Evolutionary conservation across 2,797 vertebrate genomes (phyloP).

Genomic region (Eremophila alpestris): DNA sequence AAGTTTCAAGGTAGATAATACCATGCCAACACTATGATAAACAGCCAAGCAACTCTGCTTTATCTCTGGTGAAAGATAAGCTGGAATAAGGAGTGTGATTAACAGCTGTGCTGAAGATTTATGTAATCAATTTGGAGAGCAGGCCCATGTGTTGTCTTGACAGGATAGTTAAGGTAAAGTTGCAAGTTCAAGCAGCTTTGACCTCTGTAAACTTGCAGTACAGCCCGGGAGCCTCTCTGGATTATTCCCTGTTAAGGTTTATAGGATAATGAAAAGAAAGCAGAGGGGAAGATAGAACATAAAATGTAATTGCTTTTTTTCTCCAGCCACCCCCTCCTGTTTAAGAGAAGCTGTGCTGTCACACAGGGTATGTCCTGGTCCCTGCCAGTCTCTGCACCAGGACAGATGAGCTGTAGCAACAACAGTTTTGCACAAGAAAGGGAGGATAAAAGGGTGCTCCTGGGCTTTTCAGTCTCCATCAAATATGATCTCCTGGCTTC

Average conservation of each 20-base stretch:
- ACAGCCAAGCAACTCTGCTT: not conserved
- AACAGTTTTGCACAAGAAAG: not conserved
- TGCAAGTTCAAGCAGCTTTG: slow-evolving; percentile 36
- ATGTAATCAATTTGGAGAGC: slow-evolving; percentile 22
- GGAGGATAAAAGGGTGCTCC: not conserved
- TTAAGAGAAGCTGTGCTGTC: not conserved
- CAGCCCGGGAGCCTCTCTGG: slow-evolving; percentile 1
- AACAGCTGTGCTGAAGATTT: not conserved
- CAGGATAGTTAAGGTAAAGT: not conserved
- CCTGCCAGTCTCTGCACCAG: not conserved
- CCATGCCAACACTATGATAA: not conserved
- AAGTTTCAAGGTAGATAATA: not conserved
- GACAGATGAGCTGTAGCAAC: not conserved
- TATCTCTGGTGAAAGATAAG: slow-evolving; percentile 36
- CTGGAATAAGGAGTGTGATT: slow-evolving; percentile 19
- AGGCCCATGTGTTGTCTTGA: slow-evolving; percentile 7
- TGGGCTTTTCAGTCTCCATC: not conserved
- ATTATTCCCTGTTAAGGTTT: slow-evolving; percentile 27
- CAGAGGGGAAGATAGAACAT: slow-evolving; percentile 3
- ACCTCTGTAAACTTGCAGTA: not conserved
- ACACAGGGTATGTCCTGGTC: not conserved
- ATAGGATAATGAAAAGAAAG: slow-evolving; percentile 40
- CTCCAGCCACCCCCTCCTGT: not conserved
- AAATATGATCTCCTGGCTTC: not conserved
- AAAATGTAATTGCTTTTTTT: slow-evolving; percentile 39